Base-by-base conservation (phyloP, 2,888 invertebrate species). In the Tachina fera region DNA sequence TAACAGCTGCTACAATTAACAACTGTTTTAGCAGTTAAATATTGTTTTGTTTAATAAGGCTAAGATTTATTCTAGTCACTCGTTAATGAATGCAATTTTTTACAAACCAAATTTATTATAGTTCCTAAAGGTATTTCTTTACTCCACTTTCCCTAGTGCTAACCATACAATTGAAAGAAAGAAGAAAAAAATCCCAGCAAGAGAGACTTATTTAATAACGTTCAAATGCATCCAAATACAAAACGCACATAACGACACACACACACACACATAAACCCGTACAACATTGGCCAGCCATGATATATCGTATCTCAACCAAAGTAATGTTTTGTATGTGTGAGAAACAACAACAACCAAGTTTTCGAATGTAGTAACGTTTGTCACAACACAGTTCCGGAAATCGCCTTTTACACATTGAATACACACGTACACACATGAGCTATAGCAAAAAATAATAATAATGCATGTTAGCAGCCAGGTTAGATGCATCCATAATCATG, bases 321-420 rank as follows among this genome's bases (percentile, higher is more conserved):
- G 65, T 51, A 72, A 63, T 14, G 47, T 22, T 81, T 60, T 80
- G 72, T 77, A 14, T 58, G 60, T 58, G 53, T 71, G 51, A 41
- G 74, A 41, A 43, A 22, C 19, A 75, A 56, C 72, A 72, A 45
- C 61, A 72, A 67, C 72, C 61, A 43, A 70, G 78, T 78, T 70
- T 79, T 13, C 68, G 65, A 84, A 70, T 84, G 53, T 81, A 81
- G 75, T 82, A 84, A 79, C 51, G 61, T 76, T 75, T 75, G 82
- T 74, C 79, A 79, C 84, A 83, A 67, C 58, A 87, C 58, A 87
- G 72, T 85, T 72, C 83, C 79, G 87, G 85, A 85, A 83, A 87
- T 87, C 74, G 75, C 76, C 71, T 86, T 83, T 67, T 77, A 79
- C 75, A 61, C 43, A 14, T 53, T 75, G 68, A 14, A 65, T 22